Conservation (phyloP, 2,888 invertebrate genomes). For the Sinhomidia bicolor region DNA sequence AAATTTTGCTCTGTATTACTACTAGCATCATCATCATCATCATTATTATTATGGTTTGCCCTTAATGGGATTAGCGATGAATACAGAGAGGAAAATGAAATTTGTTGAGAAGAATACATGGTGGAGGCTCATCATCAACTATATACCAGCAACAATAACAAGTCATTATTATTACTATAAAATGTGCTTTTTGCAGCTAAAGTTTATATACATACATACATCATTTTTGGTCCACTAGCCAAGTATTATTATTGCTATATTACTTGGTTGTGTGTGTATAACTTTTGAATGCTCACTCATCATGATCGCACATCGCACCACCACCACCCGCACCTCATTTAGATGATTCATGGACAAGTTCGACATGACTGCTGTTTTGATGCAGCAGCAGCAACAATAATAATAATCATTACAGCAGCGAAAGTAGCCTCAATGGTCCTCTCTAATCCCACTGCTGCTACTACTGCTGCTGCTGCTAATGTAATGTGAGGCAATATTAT, state of each 20-base stretch:
- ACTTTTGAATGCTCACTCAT: slow-evolving; percentile 36
- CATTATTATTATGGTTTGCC: slow-evolving; percentile 41
- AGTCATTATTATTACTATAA: too few relatives aligned
- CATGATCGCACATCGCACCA: too few relatives aligned
- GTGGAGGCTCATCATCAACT: background rate
- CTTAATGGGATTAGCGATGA: slow-evolving; percentile 50
- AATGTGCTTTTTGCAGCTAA: too few relatives aligned
- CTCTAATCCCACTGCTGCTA: slow-evolving; percentile 32
- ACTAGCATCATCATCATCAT: background rate
- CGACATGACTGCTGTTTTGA: slow-evolving; percentile 28
- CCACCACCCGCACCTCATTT: slow-evolving; percentile 64
- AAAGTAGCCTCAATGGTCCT: slow-evolving; percentile 54
- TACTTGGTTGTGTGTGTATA: too few relatives aligned
- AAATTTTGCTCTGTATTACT: slow-evolving; percentile 42
- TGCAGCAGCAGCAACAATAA: slow-evolving; percentile 30
- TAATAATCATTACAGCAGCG: slow-evolving; percentile 32
- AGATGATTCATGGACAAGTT: slow-evolving; percentile 74
- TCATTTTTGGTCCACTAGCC: slow-evolving; percentile 51
- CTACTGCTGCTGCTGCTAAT: too few relatives aligned
- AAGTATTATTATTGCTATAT: too few relatives aligned
- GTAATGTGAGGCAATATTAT: too few relatives aligned
- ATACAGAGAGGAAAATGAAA: background rate
- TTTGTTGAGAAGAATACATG: background rate
- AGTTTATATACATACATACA: too few relatives aligned
- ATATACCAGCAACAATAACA: background rate